Percentiles rank a stretch among this genome's conserved stretches.
phyloP scores from a whole-genome alignment of 2,797 vertebrate species.

The Xenops minutus region DNA sequence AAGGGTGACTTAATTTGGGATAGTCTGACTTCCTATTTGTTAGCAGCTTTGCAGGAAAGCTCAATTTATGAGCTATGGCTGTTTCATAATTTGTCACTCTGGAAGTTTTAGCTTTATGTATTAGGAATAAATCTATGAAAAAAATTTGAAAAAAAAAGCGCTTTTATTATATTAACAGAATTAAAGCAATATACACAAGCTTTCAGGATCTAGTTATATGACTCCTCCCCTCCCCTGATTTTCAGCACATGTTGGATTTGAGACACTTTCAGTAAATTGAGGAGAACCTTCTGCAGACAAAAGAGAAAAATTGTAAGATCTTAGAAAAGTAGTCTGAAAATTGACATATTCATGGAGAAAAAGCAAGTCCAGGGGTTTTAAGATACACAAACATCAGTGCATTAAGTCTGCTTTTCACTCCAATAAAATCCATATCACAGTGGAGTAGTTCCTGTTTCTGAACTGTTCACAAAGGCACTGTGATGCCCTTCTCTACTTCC shows the following conservation, averaged over 20 bases:
- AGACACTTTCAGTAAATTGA: background rate
- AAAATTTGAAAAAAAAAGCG: background rate
- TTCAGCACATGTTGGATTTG: background rate
- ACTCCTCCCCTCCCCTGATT: background rate
- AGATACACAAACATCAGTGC: background rate
- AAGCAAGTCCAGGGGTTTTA: background rate
- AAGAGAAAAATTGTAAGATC: background rate
- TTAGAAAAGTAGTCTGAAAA: background rate
- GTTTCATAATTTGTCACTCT: constrained; percentile 9
- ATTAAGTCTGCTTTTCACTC: background rate
- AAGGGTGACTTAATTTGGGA: background rate
- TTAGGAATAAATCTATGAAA: constrained; percentile 7
- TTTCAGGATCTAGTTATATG: background rate
- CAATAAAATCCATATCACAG: background rate
- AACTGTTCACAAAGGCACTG: background rate
- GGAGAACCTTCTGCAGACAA: background rate
- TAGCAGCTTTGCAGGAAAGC: background rate
- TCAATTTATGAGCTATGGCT: background rate
- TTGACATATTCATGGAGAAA: background rate
- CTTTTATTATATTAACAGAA: constrained; percentile 21
- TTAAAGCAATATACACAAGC: background rate
- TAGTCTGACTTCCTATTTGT: background rate
- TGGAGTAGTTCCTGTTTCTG: background rate
- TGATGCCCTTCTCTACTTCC: background rate
- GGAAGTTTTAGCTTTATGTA: background rate